Base-by-base conservation (phyloP, 2,113 vertebrate genomes). In the Elephantulus edwardii region DNA sequence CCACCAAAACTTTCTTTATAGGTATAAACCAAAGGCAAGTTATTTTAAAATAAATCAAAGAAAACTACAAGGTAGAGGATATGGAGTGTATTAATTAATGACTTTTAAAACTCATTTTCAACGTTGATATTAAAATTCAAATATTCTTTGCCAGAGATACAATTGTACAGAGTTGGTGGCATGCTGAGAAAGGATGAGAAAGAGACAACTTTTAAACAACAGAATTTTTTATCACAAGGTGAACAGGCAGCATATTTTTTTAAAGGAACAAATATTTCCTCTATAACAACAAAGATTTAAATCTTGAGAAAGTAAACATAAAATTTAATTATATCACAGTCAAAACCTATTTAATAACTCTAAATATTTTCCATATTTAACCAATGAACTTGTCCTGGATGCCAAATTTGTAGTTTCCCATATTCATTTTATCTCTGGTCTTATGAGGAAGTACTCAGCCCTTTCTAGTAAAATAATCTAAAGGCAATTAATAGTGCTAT, bases 1-100 rank as follows among this genome's bases (percentile, higher is more conserved):
- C 22, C 8, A 46, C 19, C 11, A 46, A 38, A 92, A n/a, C 13
- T 8, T 83, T 62, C 48, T 86, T 35, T 38, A 22, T 28, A 38
- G 24, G 1, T 48, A 33, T 8, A 83, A 83, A 87, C 62, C 62
- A 89, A 77, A 93, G 38, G 52, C 79, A 24, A 88, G 56, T 46
- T 50, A 48, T 91, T 93, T 78, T 80, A 75, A 93, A 83, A 88
- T 71, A 87, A 92, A 84, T 88, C 85, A 75, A 95, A 89, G 13
- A 22, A 33, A 30, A 85, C 77, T 91, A 91, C 58, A 76, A 78
- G 62, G 42, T 46, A 12, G 5, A 22, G 24, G 2, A 33, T 44
- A 52, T 62, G 58, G 33, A 81, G 12, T 14, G 77, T 62, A 79
- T 79, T 82, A 87, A 56, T 86, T 75, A 92, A 74, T 86, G 60